Conservation (phyloP, 2,888 invertebrate genomes). For the Tineola bisselliella region DNA sequence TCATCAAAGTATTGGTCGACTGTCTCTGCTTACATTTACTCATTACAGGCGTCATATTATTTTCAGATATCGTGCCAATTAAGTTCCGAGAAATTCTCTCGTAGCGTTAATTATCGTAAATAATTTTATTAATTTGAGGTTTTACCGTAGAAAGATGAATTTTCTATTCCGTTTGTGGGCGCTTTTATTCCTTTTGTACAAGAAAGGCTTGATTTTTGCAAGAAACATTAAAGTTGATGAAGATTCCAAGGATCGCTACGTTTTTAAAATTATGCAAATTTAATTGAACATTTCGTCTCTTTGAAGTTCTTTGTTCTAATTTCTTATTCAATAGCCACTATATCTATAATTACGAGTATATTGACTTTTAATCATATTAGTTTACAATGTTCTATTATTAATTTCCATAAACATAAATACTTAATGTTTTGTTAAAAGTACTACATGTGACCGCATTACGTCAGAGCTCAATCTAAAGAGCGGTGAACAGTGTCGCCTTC, state of each 20-base stretch:
- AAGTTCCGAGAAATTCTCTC: background rate
- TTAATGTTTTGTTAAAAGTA: too few relatives aligned
- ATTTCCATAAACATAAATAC: too few relatives aligned
- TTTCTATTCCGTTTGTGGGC: constrained; percentile 28
- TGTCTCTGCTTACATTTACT: too few relatives aligned
- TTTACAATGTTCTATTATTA: too few relatives aligned
- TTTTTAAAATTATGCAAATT: constrained; percentile 34
- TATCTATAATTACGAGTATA: background rate
- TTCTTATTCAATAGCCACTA: background rate
- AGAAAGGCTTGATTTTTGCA: constrained; percentile 29
- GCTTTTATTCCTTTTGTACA: constrained; percentile 19
- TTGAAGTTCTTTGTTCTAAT: constrained; percentile 17
- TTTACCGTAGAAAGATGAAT: constrained; percentile 19
- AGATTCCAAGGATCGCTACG: constrained; percentile 23
- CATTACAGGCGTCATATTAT: too few relatives aligned
- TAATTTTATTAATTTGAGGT: constrained; percentile 19
- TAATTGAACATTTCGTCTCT: constrained; percentile 24
- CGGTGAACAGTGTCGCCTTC: too few relatives aligned
- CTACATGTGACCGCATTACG: too few relatives aligned
- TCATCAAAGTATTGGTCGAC: too few relatives aligned
- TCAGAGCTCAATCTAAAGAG: too few relatives aligned
- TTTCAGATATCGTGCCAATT: background rate
- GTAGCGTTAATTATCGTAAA: constrained; percentile 7
- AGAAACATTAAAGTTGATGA: constrained; percentile 33
- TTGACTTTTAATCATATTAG: constrained; percentile 9